phyloP scores from a whole-genome alignment of 2,797 vertebrate species.

The Atherinosoma microstoma region DNA sequence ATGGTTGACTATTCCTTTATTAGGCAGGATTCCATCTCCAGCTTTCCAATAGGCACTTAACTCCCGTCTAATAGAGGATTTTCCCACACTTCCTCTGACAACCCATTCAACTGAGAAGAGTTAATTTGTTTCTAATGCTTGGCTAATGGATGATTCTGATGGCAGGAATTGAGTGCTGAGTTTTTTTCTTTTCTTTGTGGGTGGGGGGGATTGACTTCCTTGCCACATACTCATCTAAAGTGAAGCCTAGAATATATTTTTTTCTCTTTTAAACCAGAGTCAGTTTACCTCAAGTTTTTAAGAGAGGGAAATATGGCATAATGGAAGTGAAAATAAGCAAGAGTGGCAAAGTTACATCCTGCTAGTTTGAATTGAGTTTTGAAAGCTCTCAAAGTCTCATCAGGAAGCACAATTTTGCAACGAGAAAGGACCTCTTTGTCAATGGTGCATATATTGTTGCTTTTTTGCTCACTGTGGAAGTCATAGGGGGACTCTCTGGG shows the following conservation, averaged over 20 bases:
- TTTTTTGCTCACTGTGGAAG: constrained; percentile 52
- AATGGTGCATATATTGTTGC: constrained; percentile 55
- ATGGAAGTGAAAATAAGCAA: constrained; percentile 46
- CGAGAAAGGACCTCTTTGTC: constrained; percentile 39
- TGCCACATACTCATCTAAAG: constrained; percentile 62
- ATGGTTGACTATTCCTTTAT: constrained; percentile 85
- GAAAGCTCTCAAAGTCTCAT: constrained; percentile 43
- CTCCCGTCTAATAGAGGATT: constrained; percentile 85
- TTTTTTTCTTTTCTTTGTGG: constrained; percentile 35
- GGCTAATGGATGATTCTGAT: constrained; percentile 82
- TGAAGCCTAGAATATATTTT: constrained; percentile 59
- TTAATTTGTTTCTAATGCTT: constrained; percentile 87
- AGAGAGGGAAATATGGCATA: constrained; percentile 19
- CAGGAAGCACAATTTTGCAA: constrained; percentile 32
- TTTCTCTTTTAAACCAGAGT: constrained; percentile 44
- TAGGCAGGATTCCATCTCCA: constrained; percentile 83
- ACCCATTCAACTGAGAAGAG: constrained; percentile 83
- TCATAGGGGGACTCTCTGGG: constrained; percentile 63
- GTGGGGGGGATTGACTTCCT: constrained; percentile 63
- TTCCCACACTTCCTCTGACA: constrained; percentile 85
- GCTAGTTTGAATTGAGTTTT: constrained; percentile 40
- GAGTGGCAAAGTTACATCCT: constrained; percentile 44
- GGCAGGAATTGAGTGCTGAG: constrained; percentile 73
- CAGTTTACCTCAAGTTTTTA: constrained; percentile 48
- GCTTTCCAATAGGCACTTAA: constrained; percentile 84